phyloP scores from a whole-genome alignment of 2,113 vertebrate genomes.

The Cyanistes caeruleus region DNA sequence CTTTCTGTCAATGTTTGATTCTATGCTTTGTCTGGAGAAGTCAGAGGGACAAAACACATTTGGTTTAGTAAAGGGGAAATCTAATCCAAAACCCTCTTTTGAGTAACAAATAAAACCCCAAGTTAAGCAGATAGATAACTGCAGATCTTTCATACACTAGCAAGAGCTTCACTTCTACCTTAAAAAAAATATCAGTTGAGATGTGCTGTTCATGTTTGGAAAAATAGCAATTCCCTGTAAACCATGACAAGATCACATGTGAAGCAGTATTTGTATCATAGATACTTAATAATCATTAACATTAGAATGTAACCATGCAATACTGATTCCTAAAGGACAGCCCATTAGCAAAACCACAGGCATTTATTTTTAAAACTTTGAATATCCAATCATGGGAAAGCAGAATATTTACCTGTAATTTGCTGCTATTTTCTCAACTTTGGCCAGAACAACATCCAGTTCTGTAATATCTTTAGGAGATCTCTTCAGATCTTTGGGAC shows the following conservation, averaged over 20 bases:
- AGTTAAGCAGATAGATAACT: neutral
- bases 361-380: neutral
- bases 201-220: neutral
- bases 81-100: neutral
- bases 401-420: conserved; percentile 75
- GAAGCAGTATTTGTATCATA: neutral
- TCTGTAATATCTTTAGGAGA: conserved; percentile 67
- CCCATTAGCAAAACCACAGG: accelerated
- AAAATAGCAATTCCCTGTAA: neutral
- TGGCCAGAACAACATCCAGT: conserved; percentile 76
- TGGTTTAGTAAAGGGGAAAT: neutral
- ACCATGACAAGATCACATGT: neutral
- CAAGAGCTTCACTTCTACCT: neutral
- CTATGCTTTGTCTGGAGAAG: conserved; percentile 75
- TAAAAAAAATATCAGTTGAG: neutral
- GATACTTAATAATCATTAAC: neutral
- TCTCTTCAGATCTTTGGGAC: conserved; percentile 60
- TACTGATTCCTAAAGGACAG: neutral
- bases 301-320: neutral
- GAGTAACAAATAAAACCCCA: neutral
- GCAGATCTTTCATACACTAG: neutral
- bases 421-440: conserved; percentile 70
- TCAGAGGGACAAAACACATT: neutral
- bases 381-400: neutral
- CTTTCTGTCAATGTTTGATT: conserved; percentile 69